A percentile compares a stretch with the other conserved stretches of the same genome.
Conservation (phyloP, 2,888 invertebrate species). For the Acholoe squamosa region DNA sequence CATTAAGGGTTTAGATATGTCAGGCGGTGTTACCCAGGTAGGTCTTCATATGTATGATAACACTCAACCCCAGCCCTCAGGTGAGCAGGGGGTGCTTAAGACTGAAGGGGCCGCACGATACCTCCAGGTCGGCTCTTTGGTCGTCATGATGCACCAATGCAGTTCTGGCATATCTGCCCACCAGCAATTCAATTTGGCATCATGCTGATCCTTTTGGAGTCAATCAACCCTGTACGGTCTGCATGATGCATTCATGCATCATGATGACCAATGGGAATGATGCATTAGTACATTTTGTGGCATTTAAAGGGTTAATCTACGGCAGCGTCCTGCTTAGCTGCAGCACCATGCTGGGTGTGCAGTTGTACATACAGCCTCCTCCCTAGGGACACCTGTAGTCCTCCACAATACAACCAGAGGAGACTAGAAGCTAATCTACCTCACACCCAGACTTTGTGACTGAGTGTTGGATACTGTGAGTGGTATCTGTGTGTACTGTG, state of each 20-base stretch:
- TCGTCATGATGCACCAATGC: too few species aligned
- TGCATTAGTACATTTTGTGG: too few species aligned
- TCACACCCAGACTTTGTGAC: neutral
- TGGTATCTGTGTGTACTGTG: neutral
- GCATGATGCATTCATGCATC: too few species aligned
- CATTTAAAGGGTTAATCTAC: neutral
- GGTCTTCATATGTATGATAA: neutral
- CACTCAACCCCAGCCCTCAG: neutral
- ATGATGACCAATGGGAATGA: too few species aligned
- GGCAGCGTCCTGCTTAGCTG: neutral
- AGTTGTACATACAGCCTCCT: neutral
- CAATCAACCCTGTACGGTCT: too few species aligned
- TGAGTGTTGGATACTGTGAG: neutral
- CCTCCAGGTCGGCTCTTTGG: too few species aligned
- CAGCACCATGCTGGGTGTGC: neutral
- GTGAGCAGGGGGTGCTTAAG: neutral
- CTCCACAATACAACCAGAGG: neutral
- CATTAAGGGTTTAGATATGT: neutral
- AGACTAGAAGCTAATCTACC: neutral
- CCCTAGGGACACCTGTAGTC: constrained; percentile 3
- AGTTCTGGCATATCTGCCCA: too few species aligned
- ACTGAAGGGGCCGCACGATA: too few species aligned
- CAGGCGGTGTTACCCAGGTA: neutral
- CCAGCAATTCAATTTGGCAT: too few species aligned
- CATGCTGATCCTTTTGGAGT: too few species aligned